Evolutionary conservation across 2,888 invertebrate genomes (phyloP).

Genomic region (Ferdinandea cuprea): DNA sequence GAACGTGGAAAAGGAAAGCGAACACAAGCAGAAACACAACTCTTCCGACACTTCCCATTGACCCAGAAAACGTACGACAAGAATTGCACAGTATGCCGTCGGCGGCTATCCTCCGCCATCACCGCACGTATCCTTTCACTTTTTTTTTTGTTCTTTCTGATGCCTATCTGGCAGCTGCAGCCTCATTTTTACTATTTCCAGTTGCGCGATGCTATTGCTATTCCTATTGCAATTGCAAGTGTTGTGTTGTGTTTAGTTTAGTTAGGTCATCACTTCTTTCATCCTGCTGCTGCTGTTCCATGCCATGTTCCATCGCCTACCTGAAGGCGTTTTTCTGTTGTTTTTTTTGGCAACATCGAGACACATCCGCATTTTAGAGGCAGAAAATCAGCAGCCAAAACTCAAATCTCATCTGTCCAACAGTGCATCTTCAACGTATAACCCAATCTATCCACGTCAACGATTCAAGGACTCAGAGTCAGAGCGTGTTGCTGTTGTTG

Average conservation of each 20-base stretch:
- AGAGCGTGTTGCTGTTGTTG: no score
- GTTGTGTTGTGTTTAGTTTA: constrained; percentile 37
- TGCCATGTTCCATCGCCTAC: constrained; percentile 21
- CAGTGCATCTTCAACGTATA: constrained; percentile 50
- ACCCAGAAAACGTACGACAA: constrained; percentile 68
- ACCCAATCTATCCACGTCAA: constrained; percentile 68
- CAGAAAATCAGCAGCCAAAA: constrained; percentile 9
- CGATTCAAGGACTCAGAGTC: constrained; percentile 69
- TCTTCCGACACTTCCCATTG: constrained; percentile 58
- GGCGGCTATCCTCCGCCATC: constrained; percentile 45
- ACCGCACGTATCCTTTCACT: constrained; percentile 68
- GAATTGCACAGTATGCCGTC: constrained; percentile 50
- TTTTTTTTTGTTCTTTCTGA: constrained; percentile 18
- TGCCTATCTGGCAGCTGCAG: not conserved
- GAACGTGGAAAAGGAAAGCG: no score
- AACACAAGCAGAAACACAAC: constrained; percentile 12
- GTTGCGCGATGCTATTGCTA: no score
- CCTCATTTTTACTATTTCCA: constrained; percentile 33
- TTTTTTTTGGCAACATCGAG: constrained; percentile 41
- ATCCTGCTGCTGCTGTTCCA: no score
- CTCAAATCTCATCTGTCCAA: constrained; percentile 55
- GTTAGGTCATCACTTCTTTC: constrained; percentile 36
- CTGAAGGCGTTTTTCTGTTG: constrained; percentile 17
- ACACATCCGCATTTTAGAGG: constrained; percentile 37
- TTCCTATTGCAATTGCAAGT: no score